Evolutionary conservation across 1,140 invertebrate species (phyloP).

Genomic region (Hermatobates lingyangjiaoensis): DNA sequence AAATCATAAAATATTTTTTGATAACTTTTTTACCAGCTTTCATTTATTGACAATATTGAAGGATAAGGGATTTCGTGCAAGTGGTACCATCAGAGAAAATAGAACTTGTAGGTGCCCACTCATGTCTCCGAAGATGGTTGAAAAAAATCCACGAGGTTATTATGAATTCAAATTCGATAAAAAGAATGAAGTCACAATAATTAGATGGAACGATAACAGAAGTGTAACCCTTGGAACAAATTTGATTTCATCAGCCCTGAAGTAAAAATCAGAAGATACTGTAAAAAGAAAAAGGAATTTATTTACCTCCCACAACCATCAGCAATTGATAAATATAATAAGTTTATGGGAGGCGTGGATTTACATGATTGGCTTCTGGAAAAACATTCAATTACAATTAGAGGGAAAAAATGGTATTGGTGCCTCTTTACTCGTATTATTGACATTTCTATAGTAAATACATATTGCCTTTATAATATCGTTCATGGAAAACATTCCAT

Average conservation of each 20-base stretch:
- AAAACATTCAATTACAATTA: conserved; percentile 17
- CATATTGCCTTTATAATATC: conserved; percentile 11
- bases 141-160: background rate
- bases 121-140: background rate
- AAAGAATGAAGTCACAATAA: background rate
- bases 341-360: conserved; percentile 19
- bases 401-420: conserved; percentile 20
- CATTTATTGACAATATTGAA: background rate
- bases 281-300: too few relatives aligned
- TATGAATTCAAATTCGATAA: background rate
- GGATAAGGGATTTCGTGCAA: background rate
- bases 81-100: background rate
- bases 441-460: conserved; percentile 18
- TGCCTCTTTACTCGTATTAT: conserved; percentile 17
- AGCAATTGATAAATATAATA: conserved; percentile 17
- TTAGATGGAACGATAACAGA: background rate
- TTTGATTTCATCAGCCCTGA: conserved; percentile 22
- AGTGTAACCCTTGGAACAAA: conserved; percentile 26
- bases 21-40: background rate
- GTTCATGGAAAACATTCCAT: conserved; percentile 2
- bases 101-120: background rate
- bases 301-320: too few relatives aligned
- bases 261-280: too few relatives aligned
- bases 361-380: conserved; percentile 16
- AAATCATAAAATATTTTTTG: background rate